Evolutionary conservation across 2,113 vertebrate species (phyloP), one percentile per base, ranked within the genome.

Genomic region (Garra rufa): DNA sequence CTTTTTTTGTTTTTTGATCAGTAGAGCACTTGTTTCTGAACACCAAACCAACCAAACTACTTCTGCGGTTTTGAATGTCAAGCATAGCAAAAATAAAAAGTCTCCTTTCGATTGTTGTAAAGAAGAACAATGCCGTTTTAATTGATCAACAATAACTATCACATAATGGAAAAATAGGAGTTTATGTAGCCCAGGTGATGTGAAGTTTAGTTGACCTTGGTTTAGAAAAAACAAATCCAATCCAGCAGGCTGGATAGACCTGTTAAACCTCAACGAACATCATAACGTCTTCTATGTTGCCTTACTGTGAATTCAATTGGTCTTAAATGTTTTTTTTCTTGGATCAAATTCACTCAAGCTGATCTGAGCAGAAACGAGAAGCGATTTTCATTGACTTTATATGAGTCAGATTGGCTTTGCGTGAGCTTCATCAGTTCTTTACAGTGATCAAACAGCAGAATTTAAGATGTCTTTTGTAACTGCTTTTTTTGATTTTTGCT

Each of bases 211-310:
- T 2, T 34, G 26, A 7, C 73, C 73, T 76, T 9, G 55, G 17
- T 78, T 78, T 41, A 61, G 52, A 15, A 67, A 76, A 76, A 74
- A 21, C 26, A 6, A 67, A 41, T 15, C 41, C 5, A 67, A 50
- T 87, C 86, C 82, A 87, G 83, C 86, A 70, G 83, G 86, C 86
- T 87, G 86, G 86, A 82, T 84, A 17, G 65, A 67, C 41, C n/a
- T 1, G 24, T 46, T 80, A 21, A 43, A 28, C 9, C 24, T 30
- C 15, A 2, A 30, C 6, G 63, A 61, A 63, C 30, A 41, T 63
- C 38, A 2, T 48, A 5, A 26, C 6, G 3, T 57, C 50, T 24
- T 26, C 43, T 74, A 9, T 4, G 28, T 76, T 61, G 59, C 59
- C 38, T 79, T 63, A 14, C 41, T 61, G 52, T 61, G 76, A 59